These are phyloP conservation scores for Poecile atricapillus DNA, from an alignment of 2,113 vertebrate genomes.

Conservation along the genomic window DNA sequence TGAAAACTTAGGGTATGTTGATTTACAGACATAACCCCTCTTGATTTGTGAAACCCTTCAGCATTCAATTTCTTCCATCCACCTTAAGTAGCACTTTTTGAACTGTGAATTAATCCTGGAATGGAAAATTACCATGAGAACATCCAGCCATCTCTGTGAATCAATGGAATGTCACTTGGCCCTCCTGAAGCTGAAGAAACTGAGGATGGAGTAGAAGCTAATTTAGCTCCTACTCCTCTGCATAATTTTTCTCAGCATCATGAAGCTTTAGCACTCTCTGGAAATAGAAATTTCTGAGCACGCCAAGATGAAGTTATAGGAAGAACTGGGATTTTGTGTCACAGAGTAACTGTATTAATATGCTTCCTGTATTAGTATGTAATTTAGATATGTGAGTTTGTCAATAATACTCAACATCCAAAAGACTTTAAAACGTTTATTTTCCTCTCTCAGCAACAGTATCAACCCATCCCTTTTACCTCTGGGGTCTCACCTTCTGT, in stretches of 20 bases:
- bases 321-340: not conserved
- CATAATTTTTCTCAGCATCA: not conserved
- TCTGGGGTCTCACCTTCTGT: slow-evolving; percentile 75
- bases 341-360: not conserved
- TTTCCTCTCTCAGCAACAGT: slow-evolving; percentile 1
- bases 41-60: not conserved
- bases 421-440: slow-evolving; percentile 29
- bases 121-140: not conserved
- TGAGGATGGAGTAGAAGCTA: not conserved
- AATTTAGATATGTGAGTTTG: not conserved
- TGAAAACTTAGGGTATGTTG: not conserved
- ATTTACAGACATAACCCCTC: not conserved
- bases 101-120: not conserved
- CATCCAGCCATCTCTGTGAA: not conserved
- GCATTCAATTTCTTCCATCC: not conserved
- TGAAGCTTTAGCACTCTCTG: not conserved
- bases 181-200: not conserved
- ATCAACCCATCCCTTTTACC: slow-evolving; percentile 1
- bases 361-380: not conserved
- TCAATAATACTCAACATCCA: slow-evolving; percentile 34
- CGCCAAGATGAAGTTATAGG: not conserved
- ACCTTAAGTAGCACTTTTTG: not conserved
- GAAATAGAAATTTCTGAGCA: not conserved
- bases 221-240: not conserved
- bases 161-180: not conserved